phyloP scores from a whole-genome alignment of 2,797 vertebrate species.

The Antrozous pallidus region DNA sequence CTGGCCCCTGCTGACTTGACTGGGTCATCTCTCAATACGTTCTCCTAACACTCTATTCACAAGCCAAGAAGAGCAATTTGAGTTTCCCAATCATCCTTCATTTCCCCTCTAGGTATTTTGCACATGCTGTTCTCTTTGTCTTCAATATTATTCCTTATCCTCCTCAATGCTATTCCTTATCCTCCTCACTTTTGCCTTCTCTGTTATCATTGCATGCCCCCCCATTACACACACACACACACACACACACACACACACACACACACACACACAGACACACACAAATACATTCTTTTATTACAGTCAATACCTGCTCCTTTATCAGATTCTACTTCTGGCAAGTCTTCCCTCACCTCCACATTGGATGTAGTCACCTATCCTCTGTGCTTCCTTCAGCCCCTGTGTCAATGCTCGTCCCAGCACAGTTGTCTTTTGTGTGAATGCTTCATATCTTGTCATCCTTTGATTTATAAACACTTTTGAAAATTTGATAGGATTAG shows the following conservation, averaged over 20 bases:
- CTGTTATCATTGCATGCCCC: not conserved
- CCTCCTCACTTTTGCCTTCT: not conserved
- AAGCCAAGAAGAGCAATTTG: not conserved
- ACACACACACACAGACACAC: not conserved
- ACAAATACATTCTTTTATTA: not conserved
- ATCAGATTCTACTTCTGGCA: not conserved
- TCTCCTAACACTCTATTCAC: not conserved
- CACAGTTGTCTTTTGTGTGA: not conserved
- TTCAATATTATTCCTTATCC: not conserved
- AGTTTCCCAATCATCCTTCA: not conserved
- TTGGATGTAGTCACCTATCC: not conserved
- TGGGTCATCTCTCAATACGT: not conserved
- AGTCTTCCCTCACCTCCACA: not conserved
- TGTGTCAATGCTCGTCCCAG: not conserved
- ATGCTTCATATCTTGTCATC: not conserved
- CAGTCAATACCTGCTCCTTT: not conserved
- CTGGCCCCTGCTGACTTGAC: not conserved
- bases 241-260: not conserved
- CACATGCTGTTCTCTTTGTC: not conserved
- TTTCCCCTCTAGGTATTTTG: not conserved
- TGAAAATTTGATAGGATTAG: not conserved
- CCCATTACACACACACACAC: not conserved
- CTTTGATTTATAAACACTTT: slow-evolving; percentile 21
- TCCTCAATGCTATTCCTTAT: not conserved
- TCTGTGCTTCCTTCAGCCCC: not conserved